A percentile compares a stretch with the other conserved stretches of the same genome.
Evolutionary conservation across 2,113 vertebrate genomes (phyloP).

Genomic region (Glaucomys volans): DNA sequence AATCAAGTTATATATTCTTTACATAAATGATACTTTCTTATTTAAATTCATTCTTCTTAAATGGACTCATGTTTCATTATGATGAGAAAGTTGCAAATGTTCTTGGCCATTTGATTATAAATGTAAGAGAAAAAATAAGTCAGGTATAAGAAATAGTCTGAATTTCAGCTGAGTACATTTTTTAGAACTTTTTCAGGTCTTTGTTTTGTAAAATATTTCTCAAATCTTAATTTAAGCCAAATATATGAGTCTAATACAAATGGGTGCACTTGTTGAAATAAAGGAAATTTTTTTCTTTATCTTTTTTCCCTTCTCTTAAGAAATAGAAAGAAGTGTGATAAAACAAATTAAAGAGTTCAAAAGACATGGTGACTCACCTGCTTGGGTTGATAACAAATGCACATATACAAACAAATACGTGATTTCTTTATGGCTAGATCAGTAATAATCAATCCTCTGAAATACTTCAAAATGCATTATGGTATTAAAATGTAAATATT

Average conservation of each 20-base stretch:
- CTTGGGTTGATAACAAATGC: background rate
- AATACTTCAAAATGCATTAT: background rate
- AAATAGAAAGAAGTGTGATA: background rate
- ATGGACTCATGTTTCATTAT: background rate
- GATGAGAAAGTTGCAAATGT: background rate
- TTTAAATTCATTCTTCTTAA: conserved; percentile 36
- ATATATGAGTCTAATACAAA: background rate
- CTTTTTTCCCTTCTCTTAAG: background rate
- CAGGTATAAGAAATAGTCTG: background rate
- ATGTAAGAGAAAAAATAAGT: conserved; percentile 14
- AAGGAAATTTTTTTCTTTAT: background rate
- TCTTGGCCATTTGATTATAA: background rate
- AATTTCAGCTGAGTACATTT: conserved; percentile 5
- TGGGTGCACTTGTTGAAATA: background rate
- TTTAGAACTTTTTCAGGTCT: background rate
- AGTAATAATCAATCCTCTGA: background rate
- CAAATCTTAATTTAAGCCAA: conserved; percentile 32
- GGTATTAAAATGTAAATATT: conserved; percentile 8
- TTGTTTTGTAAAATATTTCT: background rate
- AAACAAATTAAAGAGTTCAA: conserved; percentile 21
- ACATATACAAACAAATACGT: background rate
- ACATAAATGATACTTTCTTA: background rate
- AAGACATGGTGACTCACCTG: background rate
- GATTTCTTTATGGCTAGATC: background rate
- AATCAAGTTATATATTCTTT: conserved; percentile 1